Base-by-base conservation (phyloP, 2,113 vertebrate genomes). In the Grus americana region DNA sequence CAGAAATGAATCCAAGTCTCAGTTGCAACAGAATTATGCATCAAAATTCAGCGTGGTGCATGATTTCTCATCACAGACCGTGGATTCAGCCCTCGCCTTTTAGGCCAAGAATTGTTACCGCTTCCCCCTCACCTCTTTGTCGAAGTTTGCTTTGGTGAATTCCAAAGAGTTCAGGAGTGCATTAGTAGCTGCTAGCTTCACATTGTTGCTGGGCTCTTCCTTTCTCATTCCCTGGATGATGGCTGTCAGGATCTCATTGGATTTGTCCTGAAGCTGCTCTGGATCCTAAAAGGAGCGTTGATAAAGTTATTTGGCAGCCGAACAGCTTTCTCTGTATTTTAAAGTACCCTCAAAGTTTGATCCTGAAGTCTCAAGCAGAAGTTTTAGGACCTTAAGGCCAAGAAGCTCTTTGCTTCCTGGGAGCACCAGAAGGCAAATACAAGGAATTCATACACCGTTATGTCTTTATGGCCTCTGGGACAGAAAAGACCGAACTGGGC, bases 171-270 rank as follows among this genome's bases (percentile, higher is more conserved):
- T 99, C 97, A 99, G 99, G 97, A 99, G 98, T 17, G 99, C 99
- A 46, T 99, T 99, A 20, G 99, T 99, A 17, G 99, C 99, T 2
- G 99, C 99, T 17, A 99, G 98, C 94, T 99, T 99, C 79, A 99
- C 99, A 80, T 99, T 99, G 98, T 99, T 99, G 97, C 99, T 99
- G 63, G 99, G 99, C 96, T 99, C 99, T 95, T 99, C 99, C 97
- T 99, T 99, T 94, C 99, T 98, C 99, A 99, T 99, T 85, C 99
- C 99, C 98, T 99, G 99, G 97, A 99, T 99, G 96, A 99, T 99
- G 95, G 99, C 99, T 2, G 99, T 99, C 97, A 99, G 98, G 98
- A 99, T 99, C 97, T 99, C 99, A 97, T 99, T 99, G 94, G 99
- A 99, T 93, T 99, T 99, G 57, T 99, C 99, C 97, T 99, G 99